Evolutionary conservation across 2,888 invertebrate genomes (phyloP).

Genomic region (Bellardia bayeri): DNA sequence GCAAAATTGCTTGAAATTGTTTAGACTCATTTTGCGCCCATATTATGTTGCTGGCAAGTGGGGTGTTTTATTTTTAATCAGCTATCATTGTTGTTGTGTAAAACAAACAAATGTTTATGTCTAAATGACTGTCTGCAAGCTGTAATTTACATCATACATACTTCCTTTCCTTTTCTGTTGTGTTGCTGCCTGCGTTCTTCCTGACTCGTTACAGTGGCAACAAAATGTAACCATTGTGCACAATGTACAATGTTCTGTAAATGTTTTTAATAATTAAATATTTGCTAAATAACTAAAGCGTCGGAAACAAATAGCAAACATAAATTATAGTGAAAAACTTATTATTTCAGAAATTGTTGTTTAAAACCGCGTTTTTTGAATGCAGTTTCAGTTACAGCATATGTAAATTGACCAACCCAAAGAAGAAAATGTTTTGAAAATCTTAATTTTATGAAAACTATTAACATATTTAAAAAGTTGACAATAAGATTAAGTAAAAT

Average conservation of each 20-base stretch:
- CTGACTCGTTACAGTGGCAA: background rate
- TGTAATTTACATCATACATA: constrained; percentile 61
- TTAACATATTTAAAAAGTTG: no score
- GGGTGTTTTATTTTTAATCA: background rate
- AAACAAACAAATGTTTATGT: constrained; percentile 40
- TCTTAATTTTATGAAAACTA: no score
- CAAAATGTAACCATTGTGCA: background rate
- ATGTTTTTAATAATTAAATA: background rate
- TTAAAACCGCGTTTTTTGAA: no score
- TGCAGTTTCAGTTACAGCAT: no score
- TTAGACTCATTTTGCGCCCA: constrained; percentile 31
- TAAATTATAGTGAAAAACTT: no score
- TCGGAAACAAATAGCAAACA: no score
- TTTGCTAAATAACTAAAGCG: no score
- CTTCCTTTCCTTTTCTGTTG: constrained; percentile 46
- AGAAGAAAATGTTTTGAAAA: no score
- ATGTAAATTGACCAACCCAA: no score
- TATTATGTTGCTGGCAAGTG: constrained; percentile 8
- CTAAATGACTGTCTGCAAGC: constrained; percentile 61
- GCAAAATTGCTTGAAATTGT: constrained; percentile 61
- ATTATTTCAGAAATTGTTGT: no score
- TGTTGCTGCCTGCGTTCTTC: constrained; percentile 17
- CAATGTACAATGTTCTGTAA: constrained; percentile 3
- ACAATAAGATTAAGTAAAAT: no score
- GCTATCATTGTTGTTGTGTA: constrained; percentile 1